Evolutionary conservation across 2,888 invertebrate genomes (phyloP).

Genomic region (Orthonevra nobilis): DNA sequence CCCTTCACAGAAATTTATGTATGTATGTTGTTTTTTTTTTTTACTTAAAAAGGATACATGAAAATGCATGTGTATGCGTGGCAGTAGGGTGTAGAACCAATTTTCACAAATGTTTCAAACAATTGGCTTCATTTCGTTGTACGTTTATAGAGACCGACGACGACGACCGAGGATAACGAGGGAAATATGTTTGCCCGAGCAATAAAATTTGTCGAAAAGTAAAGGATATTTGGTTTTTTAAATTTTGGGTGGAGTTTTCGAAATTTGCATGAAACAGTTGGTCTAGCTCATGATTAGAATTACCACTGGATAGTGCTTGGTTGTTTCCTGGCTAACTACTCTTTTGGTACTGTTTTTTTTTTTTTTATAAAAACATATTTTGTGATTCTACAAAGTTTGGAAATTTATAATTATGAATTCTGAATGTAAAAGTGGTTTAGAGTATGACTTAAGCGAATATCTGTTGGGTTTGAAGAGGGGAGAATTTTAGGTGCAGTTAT

Average conservation of each 20-base stretch:
- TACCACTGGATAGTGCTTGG: no score
- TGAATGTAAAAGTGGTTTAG: no score
- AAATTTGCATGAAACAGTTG: conserved; percentile 46
- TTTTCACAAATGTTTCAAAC: conserved; percentile 65
- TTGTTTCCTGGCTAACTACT: no score
- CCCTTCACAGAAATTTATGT: neutral
- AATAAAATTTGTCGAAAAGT: conserved; percentile 62
- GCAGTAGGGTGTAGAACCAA: conserved; percentile 43
- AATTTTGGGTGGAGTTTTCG: conserved; percentile 4
- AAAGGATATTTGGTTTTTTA: conserved; percentile 5
- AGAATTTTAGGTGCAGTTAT: no score
- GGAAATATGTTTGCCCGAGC: conserved; percentile 52
- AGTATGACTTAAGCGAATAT: no score
- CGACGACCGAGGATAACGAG: conserved; percentile 22
- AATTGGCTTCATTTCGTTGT: conserved; percentile 56
- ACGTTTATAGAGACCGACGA: conserved; percentile 40
- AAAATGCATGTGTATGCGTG: conserved; percentile 12
- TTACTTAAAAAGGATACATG: no score
- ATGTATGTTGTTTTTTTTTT: neutral
- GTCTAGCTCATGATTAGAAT: conserved; percentile 7
- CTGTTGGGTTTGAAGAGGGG: no score
- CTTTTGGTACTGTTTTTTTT: no score
- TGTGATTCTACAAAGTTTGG: no score
- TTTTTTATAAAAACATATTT: no score
- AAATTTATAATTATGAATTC: no score